These are phyloP conservation scores for Cantharis nigra DNA, from an alignment of 2,888 invertebrate species.

Conservation along the genomic window DNA sequence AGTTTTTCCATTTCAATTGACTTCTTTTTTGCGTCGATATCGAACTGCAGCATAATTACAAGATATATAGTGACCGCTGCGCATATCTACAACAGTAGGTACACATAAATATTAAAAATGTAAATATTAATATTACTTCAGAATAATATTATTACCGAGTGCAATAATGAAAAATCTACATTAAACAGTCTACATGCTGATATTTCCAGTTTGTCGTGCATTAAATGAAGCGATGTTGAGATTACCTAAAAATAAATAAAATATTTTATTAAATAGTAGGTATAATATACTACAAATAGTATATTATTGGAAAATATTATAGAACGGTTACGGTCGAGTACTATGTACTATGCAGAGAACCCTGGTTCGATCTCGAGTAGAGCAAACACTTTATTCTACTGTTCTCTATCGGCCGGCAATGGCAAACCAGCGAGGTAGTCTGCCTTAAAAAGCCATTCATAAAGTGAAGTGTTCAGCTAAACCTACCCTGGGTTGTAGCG, in stretches of 20 bases:
- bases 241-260: slow-evolving; percentile 28
- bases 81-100: slow-evolving; percentile 34
- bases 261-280: too few relatives aligned
- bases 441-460: too few relatives aligned
- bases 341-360: too few relatives aligned
- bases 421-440: too few relatives aligned
- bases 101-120: neutral
- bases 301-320: too few relatives aligned
- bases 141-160: slow-evolving; percentile 35
- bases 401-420: too few relatives aligned
- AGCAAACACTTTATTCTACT: too few relatives aligned
- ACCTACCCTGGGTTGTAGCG: too few relatives aligned
- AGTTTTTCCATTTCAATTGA: neutral
- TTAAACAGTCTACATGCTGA: slow-evolving; percentile 38
- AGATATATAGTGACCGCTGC: slow-evolving; percentile 38
- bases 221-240: slow-evolving; percentile 30
- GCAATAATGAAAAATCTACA: slow-evolving; percentile 38
- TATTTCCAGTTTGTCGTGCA: slow-evolving; percentile 38
- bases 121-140: neutral
- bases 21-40: slow-evolving; percentile 9
- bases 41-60: slow-evolving; percentile 40
- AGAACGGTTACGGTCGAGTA: too few relatives aligned
- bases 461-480: too few relatives aligned
- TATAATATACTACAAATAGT: too few relatives aligned
- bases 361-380: too few relatives aligned